Evolutionary conservation across 1,140 invertebrate genomes (phyloP).

Genomic region (Neodiprion lecontei): DNA sequence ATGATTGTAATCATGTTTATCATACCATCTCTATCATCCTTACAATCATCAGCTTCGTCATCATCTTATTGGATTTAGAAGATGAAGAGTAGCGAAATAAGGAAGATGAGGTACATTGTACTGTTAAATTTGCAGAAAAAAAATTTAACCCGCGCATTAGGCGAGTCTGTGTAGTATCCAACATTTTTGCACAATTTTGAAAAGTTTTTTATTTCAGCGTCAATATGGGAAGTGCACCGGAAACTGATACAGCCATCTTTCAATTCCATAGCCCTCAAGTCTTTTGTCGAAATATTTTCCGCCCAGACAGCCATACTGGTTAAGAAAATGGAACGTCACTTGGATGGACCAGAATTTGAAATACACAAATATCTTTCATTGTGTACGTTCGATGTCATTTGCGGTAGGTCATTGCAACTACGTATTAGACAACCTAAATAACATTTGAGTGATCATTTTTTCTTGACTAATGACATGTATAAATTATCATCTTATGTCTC

Average conservation of each 20-base stretch:
- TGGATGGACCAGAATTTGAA: slow-evolving; percentile 26
- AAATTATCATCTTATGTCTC: neutral
- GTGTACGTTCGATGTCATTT: slow-evolving; percentile 28
- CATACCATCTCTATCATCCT: too few species aligned
- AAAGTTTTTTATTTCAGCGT: too few species aligned
- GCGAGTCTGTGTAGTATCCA: too few species aligned
- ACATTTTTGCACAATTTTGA: too few species aligned
- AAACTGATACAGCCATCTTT: slow-evolving; percentile 30
- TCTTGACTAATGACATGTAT: neutral
- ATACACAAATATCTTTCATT: slow-evolving; percentile 19
- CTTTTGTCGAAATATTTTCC: slow-evolving; percentile 28
- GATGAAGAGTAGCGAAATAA: too few species aligned
- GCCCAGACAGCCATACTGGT: slow-evolving; percentile 22
- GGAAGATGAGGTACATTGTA: too few species aligned
- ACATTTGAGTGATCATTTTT: neutral
- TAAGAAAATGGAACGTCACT: slow-evolving; percentile 19
- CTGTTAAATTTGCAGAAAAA: too few species aligned
- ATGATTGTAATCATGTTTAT: too few species aligned
- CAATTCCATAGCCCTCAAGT: slow-evolving; percentile 29
- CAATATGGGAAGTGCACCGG: slow-evolving; percentile 29
- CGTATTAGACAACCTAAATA: neutral
- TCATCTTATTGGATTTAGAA: too few species aligned
- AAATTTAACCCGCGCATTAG: too few species aligned
- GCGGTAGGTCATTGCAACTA: slow-evolving; percentile 20
- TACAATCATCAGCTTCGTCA: too few species aligned